These are phyloP conservation scores for Sinohyriopsis cumingii DNA, from an alignment of 2,888 invertebrate genomes.

Conservation along the genomic window DNA sequence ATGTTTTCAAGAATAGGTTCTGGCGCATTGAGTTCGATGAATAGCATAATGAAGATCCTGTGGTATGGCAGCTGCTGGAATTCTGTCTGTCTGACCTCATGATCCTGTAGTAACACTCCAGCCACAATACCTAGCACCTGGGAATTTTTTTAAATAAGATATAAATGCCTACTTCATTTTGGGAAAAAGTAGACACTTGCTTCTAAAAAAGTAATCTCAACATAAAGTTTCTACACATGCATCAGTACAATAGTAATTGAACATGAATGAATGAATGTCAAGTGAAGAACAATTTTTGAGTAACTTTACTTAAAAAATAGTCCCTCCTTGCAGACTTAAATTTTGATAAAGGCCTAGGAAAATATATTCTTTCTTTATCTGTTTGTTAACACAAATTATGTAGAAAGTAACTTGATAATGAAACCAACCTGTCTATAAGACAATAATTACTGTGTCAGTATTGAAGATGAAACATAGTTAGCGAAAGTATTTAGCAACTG, in stretches of 20 bases:
- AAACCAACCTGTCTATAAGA: too few relatives aligned
- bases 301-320: too few relatives aligned
- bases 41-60: conserved; percentile 95
- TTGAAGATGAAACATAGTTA: too few relatives aligned
- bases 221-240: background rate
- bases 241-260: too few relatives aligned
- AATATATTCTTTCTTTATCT: too few relatives aligned
- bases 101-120: conserved; percentile 95
- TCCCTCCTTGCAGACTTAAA: too few relatives aligned
- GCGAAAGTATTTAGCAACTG: too few relatives aligned
- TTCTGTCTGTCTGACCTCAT: conserved; percentile 89
- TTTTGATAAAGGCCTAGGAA: too few relatives aligned
- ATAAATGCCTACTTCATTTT: background rate
- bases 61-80: conserved; percentile 99
- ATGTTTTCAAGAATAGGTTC: conserved; percentile 90
- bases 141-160: background rate
- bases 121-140: conserved; percentile 90
- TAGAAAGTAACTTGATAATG: too few relatives aligned
- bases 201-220: background rate
- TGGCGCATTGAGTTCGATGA: conserved; percentile 94
- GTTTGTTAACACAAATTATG: too few relatives aligned
- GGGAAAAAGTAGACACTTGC: background rate
- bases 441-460: too few relatives aligned
- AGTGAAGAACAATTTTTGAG: background rate
- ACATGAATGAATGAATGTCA: background rate